Evolutionary conservation across 2,888 invertebrate species (phyloP).

Genomic region (Pecten maximus): DNA sequence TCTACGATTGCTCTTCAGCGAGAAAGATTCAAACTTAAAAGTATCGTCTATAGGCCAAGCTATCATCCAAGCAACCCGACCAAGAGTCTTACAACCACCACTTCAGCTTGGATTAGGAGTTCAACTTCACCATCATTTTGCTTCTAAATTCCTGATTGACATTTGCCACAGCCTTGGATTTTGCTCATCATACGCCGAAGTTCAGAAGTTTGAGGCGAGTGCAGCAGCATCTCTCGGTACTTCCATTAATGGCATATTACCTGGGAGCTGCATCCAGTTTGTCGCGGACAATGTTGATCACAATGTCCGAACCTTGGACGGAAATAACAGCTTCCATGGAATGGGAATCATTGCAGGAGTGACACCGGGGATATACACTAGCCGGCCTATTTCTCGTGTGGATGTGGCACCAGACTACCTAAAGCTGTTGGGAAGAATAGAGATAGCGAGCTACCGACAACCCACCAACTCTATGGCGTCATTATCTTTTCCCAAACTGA

Average conservation of each 20-base stretch:
- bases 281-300: slow-evolving; percentile 72
- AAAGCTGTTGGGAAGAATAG: too few species aligned
- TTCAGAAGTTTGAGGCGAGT: slow-evolving; percentile 54
- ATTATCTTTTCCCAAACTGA: too few species aligned
- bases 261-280: slow-evolving; percentile 61
- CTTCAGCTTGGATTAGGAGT: slow-evolving; percentile 50
- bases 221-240: slow-evolving; percentile 47
- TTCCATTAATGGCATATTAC: slow-evolving; percentile 17
- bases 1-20: slow-evolving; percentile 47
- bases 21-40: slow-evolving; percentile 53
- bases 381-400: too few species aligned
- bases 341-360: slow-evolving; percentile 58
- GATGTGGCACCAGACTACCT: background rate
- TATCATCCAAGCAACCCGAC: too few species aligned
- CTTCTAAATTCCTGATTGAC: slow-evolving; percentile 65
- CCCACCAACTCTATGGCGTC: too few species aligned
- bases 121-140: slow-evolving; percentile 52
- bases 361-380: slow-evolving; percentile 42
- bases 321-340: slow-evolving; percentile 60
- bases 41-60: slow-evolving; percentile 60
- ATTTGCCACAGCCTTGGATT: slow-evolving; percentile 61
- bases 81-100: slow-evolving; percentile 57
- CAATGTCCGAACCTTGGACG: slow-evolving; percentile 64
- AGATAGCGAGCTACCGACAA: too few species aligned
- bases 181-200: slow-evolving; percentile 57